phyloP scores from a whole-genome alignment of 2,113 vertebrate genomes.

The Pholis gunnellus region DNA sequence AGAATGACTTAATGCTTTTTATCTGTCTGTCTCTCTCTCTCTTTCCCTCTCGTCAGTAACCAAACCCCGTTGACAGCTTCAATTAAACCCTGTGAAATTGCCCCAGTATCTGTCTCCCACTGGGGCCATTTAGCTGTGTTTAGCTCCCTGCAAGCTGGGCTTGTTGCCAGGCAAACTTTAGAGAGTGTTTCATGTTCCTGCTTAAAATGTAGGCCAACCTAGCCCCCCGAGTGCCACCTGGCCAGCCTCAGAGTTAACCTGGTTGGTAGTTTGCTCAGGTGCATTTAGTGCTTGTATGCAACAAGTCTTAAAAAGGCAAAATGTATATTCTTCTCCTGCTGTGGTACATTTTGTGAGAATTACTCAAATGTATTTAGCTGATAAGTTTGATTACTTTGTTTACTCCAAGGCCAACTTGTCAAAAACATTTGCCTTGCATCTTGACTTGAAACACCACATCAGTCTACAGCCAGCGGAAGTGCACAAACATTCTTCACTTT shows the following conservation, averaged over 20 bases:
- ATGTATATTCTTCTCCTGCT: not conserved
- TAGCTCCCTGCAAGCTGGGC: slow-evolving; percentile 60
- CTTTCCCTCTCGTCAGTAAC: slow-evolving; percentile 53
- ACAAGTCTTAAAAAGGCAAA: not conserved
- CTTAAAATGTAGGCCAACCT: slow-evolving; percentile 55
- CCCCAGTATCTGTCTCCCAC: slow-evolving; percentile 64
- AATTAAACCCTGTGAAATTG: slow-evolving; percentile 68
- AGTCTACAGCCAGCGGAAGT: not conserved
- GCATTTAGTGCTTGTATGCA: not conserved
- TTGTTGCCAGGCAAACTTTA: slow-evolving; percentile 70
- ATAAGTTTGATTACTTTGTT: not conserved
- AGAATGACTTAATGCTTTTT: slow-evolving; percentile 15
- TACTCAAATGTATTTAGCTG: not conserved
- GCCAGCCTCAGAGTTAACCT: slow-evolving; percentile 5
- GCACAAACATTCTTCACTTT: not conserved
- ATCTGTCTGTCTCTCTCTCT: slow-evolving; percentile 2
- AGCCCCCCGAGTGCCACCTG: slow-evolving; percentile 37
- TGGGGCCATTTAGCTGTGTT: slow-evolving; percentile 68
- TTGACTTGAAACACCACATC: not conserved
- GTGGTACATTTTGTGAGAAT: not conserved
- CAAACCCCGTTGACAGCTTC: slow-evolving; percentile 57
- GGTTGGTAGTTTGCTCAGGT: slow-evolving; percentile 2
- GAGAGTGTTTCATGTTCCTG: slow-evolving; percentile 53
- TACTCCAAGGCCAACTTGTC: not conserved
- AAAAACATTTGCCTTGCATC: not conserved